Evolutionary conservation across 2,797 vertebrate genomes (phyloP), one percentile per base, ranked within the genome.

Genomic region (Rhincodon typus): DNA sequence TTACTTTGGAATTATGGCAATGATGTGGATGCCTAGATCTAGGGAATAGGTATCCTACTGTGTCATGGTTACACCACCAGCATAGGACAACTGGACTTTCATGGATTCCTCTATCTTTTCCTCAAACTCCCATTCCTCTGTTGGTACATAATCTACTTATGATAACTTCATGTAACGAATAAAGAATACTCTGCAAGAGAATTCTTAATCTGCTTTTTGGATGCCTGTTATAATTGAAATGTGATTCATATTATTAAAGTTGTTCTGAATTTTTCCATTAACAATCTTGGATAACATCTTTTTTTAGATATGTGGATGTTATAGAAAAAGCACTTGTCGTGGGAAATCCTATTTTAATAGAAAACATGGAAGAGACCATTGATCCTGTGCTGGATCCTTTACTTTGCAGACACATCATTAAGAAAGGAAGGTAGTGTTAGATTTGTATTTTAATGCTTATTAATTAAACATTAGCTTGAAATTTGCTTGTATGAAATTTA

Each of bases 331-430:
- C 98, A 25, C 98, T 98, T 84, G 97, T 98, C 96, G 96, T 97
- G 91, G 97, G 98, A 57, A 96, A 97, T 84, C 97, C 97, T 3
- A 97, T 98, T 96, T 97, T 98, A 96, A 98, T 98, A 82, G 97
- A 98, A 96, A 98, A 98, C 96, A 97, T 98, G 0, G 97, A 98
- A 97, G 98, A 98, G 97, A 98, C 97, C 0, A 97, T 98, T 77
- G 97, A 98, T 96, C 98, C 98, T 34, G 96, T 98, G 95, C 97
- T 98, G 95, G 98, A 98, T 96, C 97, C 98, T 42, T 96, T 98
- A 91, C 96, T 98, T 96, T 97, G 97, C 94, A 97, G 98, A 95
- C 97, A 98, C 96, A 97, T 97, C 70, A 98, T 98, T 96, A 98
- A 98, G 97, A 98, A 98, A 97, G 98, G 98, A 97, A 98, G 97